These are phyloP conservation scores for Shinisaurus crocodilurus DNA, from an alignment of 2,113 vertebrate genomes.

Conservation along the genomic window DNA sequence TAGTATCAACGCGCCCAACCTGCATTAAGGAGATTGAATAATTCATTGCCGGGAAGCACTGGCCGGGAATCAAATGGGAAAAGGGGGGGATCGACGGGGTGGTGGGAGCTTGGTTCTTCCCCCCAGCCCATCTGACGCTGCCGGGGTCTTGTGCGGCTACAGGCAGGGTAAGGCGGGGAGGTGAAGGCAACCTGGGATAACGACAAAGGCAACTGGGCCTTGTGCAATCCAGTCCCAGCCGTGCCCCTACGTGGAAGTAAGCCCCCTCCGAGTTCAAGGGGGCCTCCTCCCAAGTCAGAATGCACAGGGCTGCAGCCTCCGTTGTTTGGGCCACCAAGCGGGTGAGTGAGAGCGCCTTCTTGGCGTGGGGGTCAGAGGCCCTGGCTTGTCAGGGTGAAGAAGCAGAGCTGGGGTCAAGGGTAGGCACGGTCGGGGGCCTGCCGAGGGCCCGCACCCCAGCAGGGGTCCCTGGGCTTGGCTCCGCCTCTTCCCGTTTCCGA, in stretches of 20 bases:
- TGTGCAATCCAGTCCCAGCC: background rate
- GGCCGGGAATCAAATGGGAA: background rate
- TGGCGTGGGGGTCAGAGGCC: too few relatives aligned
- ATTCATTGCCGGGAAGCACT: slow-evolving; percentile 8
- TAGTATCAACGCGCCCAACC: background rate
- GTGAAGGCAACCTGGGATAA: too few relatives aligned
- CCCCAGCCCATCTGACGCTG: background rate
- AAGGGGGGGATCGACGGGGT: slow-evolving; percentile 14
- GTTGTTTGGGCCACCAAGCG: too few relatives aligned
- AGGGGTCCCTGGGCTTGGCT: too few relatives aligned
- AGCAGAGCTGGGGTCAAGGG: too few relatives aligned
- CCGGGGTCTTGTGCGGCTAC: too few relatives aligned
- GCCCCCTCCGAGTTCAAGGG: background rate
- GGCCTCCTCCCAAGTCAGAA: background rate
- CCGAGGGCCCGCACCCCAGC: too few relatives aligned
- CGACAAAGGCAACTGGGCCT: background rate
- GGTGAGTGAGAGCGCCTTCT: too few relatives aligned
- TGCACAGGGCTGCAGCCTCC: too few relatives aligned
- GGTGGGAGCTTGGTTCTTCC: slow-evolving; percentile 32
- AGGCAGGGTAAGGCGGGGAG: background rate
- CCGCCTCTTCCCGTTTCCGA: too few relatives aligned
- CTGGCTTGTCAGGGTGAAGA: too few relatives aligned
- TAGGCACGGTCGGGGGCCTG: too few relatives aligned
- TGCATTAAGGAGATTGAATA: slow-evolving; percentile 26
- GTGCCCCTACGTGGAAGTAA: background rate